Percentiles rank a stretch among this genome's conserved stretches.
Conservation (phyloP, 1,140 invertebrate genomes). For the Temnothorax longispinosus region DNA sequence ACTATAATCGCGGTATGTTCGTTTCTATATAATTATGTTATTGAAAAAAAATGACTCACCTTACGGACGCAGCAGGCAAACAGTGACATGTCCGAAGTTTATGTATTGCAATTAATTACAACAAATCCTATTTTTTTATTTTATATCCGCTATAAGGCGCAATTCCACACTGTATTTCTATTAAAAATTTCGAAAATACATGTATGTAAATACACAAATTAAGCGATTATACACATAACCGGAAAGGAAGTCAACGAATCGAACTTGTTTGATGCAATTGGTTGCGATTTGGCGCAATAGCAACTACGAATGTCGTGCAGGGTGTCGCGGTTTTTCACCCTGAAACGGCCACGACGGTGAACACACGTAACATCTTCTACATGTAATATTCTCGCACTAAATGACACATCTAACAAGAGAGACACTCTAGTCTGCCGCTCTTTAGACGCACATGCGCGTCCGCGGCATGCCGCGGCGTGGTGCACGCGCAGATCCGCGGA, state of each 20-base stretch:
- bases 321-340: background rate
- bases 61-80: slow-evolving; percentile 81
- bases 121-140: background rate
- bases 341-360: background rate
- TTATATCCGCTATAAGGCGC: background rate
- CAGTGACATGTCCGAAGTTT: slow-evolving; percentile 74
- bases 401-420: slow-evolving; percentile 8
- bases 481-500: slow-evolving; percentile 36
- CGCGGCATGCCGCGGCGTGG: background rate
- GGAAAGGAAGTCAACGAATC: background rate
- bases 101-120: background rate
- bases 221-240: background rate
- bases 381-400: slow-evolving; percentile 8
- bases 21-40: background rate
- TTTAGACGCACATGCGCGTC: slow-evolving; percentile 54
- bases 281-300: background rate
- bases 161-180: background rate
- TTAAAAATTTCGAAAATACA: background rate
- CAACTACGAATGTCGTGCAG: background rate
- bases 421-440: background rate
- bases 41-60: slow-evolving; percentile 72
- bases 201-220: background rate
- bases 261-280: background rate
- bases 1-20: background rate
- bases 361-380: background rate